Conservation (phyloP, 2,797 vertebrate genomes). For the Yasuhikotakia modesta region DNA sequence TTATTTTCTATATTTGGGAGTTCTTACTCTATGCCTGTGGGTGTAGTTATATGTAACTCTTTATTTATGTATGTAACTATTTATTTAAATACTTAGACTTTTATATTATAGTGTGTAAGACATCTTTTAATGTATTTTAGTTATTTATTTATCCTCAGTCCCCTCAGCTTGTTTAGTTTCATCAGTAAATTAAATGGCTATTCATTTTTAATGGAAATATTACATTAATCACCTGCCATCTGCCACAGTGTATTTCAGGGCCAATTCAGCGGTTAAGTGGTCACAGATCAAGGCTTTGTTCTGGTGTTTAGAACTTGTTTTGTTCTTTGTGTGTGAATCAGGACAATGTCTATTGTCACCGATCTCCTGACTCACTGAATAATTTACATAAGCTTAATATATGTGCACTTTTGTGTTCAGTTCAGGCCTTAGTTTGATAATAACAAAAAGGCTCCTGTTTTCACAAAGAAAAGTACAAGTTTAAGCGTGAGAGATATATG, state of each 20-base stretch:
- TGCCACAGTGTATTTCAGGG: neutral
- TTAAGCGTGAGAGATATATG: neutral
- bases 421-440: neutral
- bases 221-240: neutral
- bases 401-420: neutral
- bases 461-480: neutral
- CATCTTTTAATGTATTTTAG: no score
- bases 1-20: no score
- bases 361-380: neutral
- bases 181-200: no score
- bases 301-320: neutral
- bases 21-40: no score
- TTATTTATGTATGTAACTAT: no score
- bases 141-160: no score
- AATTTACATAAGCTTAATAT: neutral
- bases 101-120: no score
- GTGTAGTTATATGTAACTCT: no score
- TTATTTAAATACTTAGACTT: no score
- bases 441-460: neutral
- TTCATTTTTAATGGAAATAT: no score
- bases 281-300: conserved; percentile 21
- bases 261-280: conserved; percentile 7
- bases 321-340: neutral
- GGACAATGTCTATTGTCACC: neutral
- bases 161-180: no score